A percentile compares a stretch with the other conserved stretches of the same genome.
Evolutionary conservation across 1,140 invertebrate species (phyloP).

Genomic region (Pseudoatta argentina): DNA sequence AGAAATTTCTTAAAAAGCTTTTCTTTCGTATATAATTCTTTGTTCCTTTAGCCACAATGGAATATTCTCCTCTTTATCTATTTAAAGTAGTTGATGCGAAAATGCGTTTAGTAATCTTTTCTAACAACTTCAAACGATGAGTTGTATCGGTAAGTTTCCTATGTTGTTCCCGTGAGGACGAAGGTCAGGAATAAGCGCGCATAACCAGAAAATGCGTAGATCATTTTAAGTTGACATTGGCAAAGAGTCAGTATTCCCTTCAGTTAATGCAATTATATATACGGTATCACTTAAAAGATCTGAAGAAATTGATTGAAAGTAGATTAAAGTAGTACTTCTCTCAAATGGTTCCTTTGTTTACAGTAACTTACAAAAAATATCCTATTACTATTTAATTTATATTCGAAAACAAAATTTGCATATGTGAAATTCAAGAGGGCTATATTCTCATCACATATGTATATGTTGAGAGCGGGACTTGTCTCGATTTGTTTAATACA

Average conservation of each 20-base stretch:
- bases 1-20: neutral
- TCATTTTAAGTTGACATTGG: slow-evolving; percentile 20
- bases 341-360: neutral
- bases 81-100: slow-evolving; percentile 41
- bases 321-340: neutral
- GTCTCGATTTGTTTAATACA: neutral
- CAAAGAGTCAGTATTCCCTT: neutral
- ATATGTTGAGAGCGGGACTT: neutral
- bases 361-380: neutral
- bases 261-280: neutral
- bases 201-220: neutral
- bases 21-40: neutral
- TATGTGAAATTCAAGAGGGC: neutral
- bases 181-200: slow-evolving; percentile 39
- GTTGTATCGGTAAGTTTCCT: slow-evolving; percentile 28
- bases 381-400: neutral
- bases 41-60: neutral
- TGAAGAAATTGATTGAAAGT: slow-evolving; percentile 17
- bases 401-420: slow-evolving; percentile 3
- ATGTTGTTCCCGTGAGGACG: slow-evolving; percentile 26
- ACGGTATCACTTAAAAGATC: neutral
- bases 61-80: slow-evolving; percentile 42
- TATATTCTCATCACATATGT: neutral
- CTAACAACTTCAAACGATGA: slow-evolving; percentile 45
- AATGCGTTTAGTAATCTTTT: slow-evolving; percentile 45